phyloP scores from a whole-genome alignment of 2,113 vertebrate species.

The Muscicapa adusta region DNA sequence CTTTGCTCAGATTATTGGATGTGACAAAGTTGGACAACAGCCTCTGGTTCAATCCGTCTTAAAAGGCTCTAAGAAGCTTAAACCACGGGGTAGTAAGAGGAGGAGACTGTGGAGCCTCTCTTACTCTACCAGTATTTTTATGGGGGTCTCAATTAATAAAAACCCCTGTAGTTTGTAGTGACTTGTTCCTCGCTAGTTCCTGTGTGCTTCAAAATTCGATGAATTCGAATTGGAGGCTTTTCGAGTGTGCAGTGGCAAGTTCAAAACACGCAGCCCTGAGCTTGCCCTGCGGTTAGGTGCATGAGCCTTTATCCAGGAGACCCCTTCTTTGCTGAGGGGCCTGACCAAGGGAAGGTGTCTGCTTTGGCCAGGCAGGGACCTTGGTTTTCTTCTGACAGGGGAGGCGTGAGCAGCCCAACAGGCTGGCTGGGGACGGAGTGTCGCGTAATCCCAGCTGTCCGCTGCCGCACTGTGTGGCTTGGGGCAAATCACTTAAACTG shows the following conservation, averaged over 20 bases:
- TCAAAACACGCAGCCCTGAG: accelerated
- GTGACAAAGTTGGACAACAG: constrained; percentile 67
- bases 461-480: background rate
- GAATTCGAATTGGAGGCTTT: background rate
- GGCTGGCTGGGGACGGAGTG: background rate
- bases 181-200: background rate
- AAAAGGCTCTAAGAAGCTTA: constrained; percentile 59
- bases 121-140: background rate
- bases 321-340: background rate
- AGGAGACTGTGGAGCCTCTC: constrained; percentile 10
- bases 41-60: constrained; percentile 52
- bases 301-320: background rate
- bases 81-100: constrained; percentile 28
- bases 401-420: background rate
- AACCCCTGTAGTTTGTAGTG: background rate
- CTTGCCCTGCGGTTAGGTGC: background rate
- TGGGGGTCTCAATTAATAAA: background rate
- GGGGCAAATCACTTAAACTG: constrained; percentile 12
- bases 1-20: constrained; percentile 36
- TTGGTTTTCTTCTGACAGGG: accelerated
- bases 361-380: background rate
- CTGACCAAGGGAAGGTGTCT: background rate
- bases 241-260: accelerated
- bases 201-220: background rate
- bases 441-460: background rate